phyloP scores from a whole-genome alignment of 2,888 invertebrate species.

The Zygaena filipendulae region DNA sequence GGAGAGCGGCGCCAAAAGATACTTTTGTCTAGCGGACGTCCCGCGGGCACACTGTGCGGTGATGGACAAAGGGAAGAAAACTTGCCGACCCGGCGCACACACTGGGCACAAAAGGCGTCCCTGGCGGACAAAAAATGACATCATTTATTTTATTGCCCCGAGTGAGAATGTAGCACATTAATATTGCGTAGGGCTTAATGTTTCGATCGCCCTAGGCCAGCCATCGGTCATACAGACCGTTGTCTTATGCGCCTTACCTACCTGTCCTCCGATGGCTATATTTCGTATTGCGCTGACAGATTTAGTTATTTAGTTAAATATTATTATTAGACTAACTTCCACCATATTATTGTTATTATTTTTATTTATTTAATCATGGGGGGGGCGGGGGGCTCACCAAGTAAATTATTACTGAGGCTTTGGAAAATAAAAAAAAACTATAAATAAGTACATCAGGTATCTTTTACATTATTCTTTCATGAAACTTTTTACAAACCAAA shows the following conservation, averaged over 20 bases:
- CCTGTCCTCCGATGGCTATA: too few relatives aligned
- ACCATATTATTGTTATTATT: too few relatives aligned
- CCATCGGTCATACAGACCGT: constrained; percentile 37
- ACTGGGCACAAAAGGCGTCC: constrained; percentile 51
- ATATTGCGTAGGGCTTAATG: constrained; percentile 60
- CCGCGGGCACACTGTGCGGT: constrained; percentile 39
- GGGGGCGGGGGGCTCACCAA: too few relatives aligned
- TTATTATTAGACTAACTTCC: too few relatives aligned
- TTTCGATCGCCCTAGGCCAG: constrained; percentile 51
- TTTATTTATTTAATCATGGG: too few relatives aligned
- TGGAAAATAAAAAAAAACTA: too few relatives aligned
- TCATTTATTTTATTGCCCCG: constrained; percentile 67
- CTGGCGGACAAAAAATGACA: constrained; percentile 63
- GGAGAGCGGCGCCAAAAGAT: constrained; percentile 59
- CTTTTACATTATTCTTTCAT: too few relatives aligned
- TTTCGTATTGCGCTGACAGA: too few relatives aligned
- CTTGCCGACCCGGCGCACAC: constrained; percentile 41
- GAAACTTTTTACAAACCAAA: too few relatives aligned
- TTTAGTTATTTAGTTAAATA: too few relatives aligned
- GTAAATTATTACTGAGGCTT: too few relatives aligned
- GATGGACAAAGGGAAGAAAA: constrained; percentile 38
- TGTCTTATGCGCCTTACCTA: constrained; percentile 18
- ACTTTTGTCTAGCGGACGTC: constrained; percentile 58
- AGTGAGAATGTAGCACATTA: constrained; percentile 63
- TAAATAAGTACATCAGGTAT: too few relatives aligned